phyloP scores from a whole-genome alignment of 1,140 invertebrate genomes.

The Centruroides sculpturatus region DNA sequence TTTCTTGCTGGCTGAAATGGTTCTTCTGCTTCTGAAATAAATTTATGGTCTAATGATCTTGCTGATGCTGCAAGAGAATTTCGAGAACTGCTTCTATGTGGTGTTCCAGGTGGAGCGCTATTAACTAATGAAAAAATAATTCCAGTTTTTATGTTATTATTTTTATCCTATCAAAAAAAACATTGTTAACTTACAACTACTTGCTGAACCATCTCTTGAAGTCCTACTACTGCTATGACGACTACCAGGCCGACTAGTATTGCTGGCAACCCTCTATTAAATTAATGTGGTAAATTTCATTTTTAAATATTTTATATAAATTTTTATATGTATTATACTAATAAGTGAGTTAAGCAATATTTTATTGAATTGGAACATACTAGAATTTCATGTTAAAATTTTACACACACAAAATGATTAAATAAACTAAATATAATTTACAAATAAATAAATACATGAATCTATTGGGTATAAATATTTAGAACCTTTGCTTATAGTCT shows the following conservation, averaged over 20 bases:
- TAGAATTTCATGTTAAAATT: too few species aligned
- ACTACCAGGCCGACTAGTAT: slow-evolving; percentile 21
- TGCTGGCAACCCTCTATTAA: slow-evolving; percentile 28
- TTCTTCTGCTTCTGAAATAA: slow-evolving; percentile 11
- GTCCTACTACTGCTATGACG: slow-evolving; percentile 28
- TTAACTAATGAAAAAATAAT: neutral
- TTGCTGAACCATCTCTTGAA: slow-evolving; percentile 25
- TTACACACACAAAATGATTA: too few species aligned
- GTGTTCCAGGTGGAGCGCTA: neutral
- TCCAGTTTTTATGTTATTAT: neutral
- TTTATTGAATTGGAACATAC: too few species aligned
- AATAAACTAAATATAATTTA: too few species aligned
- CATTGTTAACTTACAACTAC: slow-evolving; percentile 20
- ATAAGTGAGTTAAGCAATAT: too few species aligned
- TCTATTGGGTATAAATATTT: too few species aligned
- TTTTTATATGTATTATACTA: too few species aligned
- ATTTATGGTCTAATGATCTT: slow-evolving; percentile 12
- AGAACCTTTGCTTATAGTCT: too few species aligned
- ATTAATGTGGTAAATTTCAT: slow-evolving; percentile 1
- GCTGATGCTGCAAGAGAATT: slow-evolving; percentile 9
- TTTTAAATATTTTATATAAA: too few species aligned
- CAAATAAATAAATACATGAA: too few species aligned
- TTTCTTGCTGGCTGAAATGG: neutral
- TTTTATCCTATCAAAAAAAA: neutral
- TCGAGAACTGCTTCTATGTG: slow-evolving; percentile 5